Base-by-base conservation (phyloP, 2,888 invertebrate genomes). In the Netelia virgata region DNA sequence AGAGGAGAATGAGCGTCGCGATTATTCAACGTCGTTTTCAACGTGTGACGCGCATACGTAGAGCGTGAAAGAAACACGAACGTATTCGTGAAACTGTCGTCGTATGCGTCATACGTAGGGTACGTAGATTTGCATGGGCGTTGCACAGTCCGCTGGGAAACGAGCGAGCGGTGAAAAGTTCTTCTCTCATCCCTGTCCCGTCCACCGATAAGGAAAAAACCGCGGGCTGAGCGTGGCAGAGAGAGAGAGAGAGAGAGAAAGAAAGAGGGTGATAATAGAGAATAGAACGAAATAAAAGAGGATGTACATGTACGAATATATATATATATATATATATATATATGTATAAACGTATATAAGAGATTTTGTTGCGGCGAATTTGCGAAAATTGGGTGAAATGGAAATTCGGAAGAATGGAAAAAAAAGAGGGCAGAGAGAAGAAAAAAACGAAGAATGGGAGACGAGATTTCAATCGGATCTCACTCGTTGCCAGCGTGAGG, bases 391-490 rank as follows among this genome's bases (percentile, higher is more conserved):
- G 84, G 70, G 84, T 70, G 72, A 78, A 73, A 84, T 84, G 84
- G 84, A 84, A 82, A 82, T 84, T 84, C 78, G n/a, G n/a, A 70
- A 61, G 10, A 43, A 77, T 55, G 69, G 53, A 78, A 64, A 53
- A 81, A 73, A 70, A 63, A 80, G 47, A 70, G 59, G 50, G 36
- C 53, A 9, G 53, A 57, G 53, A 57, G 59, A 61, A 16, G 77
- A 66, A 28, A 28, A 23, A 28, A 28, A 28, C 5, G 28, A 28
- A 61, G 78, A 68, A 55, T 72, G 55, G 74, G 63, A 74, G 57
- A 84, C 78, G 78, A 74, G 84, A 82, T 84, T 84, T 84, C 84
- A 84, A 84, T 84, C 78, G 82, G 84, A 84, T 84, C 82, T 75
- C 23, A 53, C 72, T 41, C 20, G 53, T 72, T 41, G 41, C 53